Evolutionary conservation across 2,888 invertebrate genomes (phyloP).

Genomic region (Deroplatys truncata): DNA sequence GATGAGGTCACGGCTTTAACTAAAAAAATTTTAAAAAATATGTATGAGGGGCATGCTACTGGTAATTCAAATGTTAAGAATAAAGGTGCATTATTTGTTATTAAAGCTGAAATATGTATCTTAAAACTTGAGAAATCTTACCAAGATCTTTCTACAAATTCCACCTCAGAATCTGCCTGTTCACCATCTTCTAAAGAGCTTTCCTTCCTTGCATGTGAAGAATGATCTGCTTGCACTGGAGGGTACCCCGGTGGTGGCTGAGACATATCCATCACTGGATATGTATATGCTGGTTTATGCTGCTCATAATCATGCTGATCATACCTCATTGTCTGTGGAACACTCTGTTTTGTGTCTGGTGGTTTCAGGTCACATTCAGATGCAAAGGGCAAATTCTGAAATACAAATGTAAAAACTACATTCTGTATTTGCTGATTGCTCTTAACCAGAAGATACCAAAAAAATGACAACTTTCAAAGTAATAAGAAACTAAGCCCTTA

Average conservation of each 20-base stretch:
- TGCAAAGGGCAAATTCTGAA: conserved; percentile 60
- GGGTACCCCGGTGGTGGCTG: conserved; percentile 56
- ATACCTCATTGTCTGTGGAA: conserved; percentile 3
- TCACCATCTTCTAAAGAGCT: conserved; percentile 45
- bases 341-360: conserved; percentile 33
- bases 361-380: conserved; percentile 61
- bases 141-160: conserved; percentile 34
- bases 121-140: conserved; percentile 19
- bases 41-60: not conserved
- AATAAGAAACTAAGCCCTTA: too few species aligned
- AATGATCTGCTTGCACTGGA: conserved; percentile 35
- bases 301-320: conserved; percentile 26
- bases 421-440: too few species aligned
- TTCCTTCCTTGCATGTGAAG: conserved; percentile 36
- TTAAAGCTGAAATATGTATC: not conserved
- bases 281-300: conserved; percentile 30
- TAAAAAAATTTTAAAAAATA: not conserved
- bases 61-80: not conserved
- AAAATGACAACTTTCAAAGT: too few species aligned
- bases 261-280: conserved; percentile 36
- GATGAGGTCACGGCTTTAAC: not conserved
- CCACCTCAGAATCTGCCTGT: conserved; percentile 57
- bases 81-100: not conserved
- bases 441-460: too few species aligned
- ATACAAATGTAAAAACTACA: conserved; percentile 22